Evolutionary conservation across 2,797 vertebrate genomes (phyloP).

Genomic region (Cottoperca gobio): DNA sequence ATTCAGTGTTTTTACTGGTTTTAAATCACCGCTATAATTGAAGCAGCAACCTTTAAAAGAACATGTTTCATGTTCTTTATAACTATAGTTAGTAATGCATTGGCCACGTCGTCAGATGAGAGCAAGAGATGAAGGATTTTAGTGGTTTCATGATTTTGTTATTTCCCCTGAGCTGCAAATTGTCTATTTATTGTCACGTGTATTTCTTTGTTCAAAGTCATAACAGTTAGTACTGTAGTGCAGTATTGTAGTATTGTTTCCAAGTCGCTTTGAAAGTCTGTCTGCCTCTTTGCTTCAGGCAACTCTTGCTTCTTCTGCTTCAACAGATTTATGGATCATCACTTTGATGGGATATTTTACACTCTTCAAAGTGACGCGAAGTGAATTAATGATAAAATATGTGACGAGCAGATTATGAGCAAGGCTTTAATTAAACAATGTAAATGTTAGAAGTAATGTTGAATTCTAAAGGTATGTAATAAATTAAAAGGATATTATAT

Average conservation of each 20-base stretch:
- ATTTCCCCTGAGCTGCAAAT: background rate
- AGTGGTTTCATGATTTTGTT: no score
- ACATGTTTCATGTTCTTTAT: no score
- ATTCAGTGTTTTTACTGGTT: no score
- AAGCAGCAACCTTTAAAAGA: no score
- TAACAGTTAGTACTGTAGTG: background rate
- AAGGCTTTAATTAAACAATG: background rate
- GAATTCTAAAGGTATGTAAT: background rate
- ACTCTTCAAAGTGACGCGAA: background rate
- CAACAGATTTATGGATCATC: conserved; percentile 25
- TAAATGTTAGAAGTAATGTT: background rate
- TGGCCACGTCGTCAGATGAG: no score
- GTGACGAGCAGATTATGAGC: background rate
- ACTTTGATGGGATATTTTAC: conserved; percentile 33
- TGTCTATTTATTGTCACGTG: no score
- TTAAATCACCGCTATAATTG: no score
- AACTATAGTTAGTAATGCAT: no score
- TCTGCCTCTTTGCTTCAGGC: background rate
- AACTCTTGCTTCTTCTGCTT: background rate
- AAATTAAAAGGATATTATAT: background rate
- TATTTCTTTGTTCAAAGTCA: background rate
- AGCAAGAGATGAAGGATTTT: no score
- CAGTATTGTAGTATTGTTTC: no score
- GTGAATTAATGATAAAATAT: conserved; percentile 21
- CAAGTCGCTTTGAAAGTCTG: background rate